Evolutionary conservation across 1,140 invertebrate genomes (phyloP).

Genomic region (Maniola jurtina): DNA sequence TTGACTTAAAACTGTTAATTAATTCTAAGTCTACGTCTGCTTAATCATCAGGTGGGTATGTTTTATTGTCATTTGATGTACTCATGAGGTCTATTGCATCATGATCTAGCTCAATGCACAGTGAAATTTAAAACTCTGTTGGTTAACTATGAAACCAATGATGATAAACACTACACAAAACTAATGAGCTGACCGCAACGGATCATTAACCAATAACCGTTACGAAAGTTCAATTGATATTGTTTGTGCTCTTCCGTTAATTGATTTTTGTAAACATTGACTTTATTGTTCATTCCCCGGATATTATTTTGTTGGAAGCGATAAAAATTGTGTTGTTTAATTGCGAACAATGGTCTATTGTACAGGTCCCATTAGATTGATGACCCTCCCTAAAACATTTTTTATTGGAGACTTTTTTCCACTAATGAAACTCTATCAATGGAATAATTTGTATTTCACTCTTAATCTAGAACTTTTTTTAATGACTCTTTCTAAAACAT

Average conservation of each 20-base stretch:
- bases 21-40: too few species aligned
- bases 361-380: slow-evolving; percentile 23
- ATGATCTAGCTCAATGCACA: background rate
- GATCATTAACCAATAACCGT: slow-evolving; percentile 35
- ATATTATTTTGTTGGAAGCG: slow-evolving; percentile 44
- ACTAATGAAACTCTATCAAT: background rate
- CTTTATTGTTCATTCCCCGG: slow-evolving; percentile 48
- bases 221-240: slow-evolving; percentile 42
- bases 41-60: too few species aligned
- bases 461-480: slow-evolving; percentile 9
- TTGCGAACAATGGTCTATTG: slow-evolving; percentile 69
- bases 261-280: slow-evolving; percentile 38
- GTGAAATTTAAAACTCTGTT: slow-evolving; percentile 18
- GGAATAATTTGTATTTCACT: background rate
- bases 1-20: too few species aligned
- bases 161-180: slow-evolving; percentile 16
- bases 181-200: slow-evolving; percentile 25
- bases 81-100: too few species aligned
- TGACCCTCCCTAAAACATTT: background rate
- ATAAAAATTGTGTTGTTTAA: slow-evolving; percentile 41
- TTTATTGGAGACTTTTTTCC: background rate
- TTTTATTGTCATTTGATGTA: too few species aligned
- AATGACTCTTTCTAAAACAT: background rate
- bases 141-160: slow-evolving; percentile 12
- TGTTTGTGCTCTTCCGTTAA: slow-evolving; percentile 34